Evolutionary conservation across 2,113 vertebrate species (phyloP).

Genomic region (Cygnus atratus): DNA sequence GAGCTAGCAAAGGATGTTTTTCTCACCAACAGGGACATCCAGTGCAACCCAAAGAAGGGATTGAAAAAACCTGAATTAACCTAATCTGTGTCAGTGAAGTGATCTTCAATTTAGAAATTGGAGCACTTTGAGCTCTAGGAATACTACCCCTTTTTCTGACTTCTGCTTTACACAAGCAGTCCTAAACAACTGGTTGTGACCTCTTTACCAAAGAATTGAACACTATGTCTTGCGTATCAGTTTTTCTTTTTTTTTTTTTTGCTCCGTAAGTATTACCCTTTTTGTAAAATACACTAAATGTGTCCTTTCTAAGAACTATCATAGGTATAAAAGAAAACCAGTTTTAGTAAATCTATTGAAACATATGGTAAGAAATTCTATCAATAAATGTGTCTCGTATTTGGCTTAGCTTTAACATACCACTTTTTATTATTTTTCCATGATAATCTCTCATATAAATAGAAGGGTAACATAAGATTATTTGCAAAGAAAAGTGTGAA

Average conservation of each 20-base stretch:
- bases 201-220: not conserved
- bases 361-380: conserved; percentile 32
- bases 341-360: conserved; percentile 9
- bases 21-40: not conserved
- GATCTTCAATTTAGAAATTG: not conserved
- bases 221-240: not conserved
- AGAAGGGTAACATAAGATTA: not conserved
- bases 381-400: conserved; percentile 35
- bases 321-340: not conserved
- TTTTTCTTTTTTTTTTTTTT: not conserved
- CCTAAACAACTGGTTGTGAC: not conserved
- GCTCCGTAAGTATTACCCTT: not conserved
- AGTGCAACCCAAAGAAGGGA: not conserved
- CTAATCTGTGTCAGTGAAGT: not conserved
- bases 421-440: conserved; percentile 53
- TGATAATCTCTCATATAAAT: not conserved
- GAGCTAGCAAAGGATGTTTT: not conserved
- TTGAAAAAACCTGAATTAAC: not conserved
- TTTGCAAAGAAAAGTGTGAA: conserved; percentile 34
- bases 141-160: not conserved
- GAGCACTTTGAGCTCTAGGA: not conserved
- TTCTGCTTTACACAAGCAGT: not conserved
- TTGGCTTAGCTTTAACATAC: conserved; percentile 40
- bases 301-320: not conserved
- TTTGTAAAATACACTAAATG: not conserved